Conservation (phyloP, 2,797 vertebrate species). For the Hirundo rustica region DNA sequence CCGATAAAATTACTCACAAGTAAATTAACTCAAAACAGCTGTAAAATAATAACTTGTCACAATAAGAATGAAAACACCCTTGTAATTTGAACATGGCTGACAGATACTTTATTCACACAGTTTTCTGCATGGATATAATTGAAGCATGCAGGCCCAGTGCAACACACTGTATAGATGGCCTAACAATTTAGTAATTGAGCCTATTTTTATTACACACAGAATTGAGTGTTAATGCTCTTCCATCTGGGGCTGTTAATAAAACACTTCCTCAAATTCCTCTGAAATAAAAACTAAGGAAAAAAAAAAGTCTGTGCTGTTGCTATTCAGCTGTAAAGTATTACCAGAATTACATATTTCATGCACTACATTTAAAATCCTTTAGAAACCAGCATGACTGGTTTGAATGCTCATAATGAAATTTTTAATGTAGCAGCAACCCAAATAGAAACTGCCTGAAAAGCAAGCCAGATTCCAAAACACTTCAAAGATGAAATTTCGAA, state of each 20-base stretch:
- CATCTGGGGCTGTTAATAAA: background rate
- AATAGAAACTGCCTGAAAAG: constrained; percentile 3
- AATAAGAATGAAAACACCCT: background rate
- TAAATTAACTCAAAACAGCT: background rate
- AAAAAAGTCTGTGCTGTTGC: background rate
- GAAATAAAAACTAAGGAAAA: background rate
- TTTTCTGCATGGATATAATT: background rate
- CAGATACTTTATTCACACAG: background rate
- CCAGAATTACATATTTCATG: background rate
- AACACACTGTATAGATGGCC: background rate
- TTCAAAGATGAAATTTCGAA: constrained; percentile 35
- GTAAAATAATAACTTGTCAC: background rate
- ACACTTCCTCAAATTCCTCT: background rate
- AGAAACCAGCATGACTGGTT: background rate
- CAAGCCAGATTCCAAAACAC: background rate
- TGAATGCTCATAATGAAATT: background rate
- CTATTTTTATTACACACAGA: background rate
- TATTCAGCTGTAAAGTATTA: background rate
- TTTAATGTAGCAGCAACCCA: background rate
- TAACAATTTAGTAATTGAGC: background rate
- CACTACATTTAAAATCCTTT: background rate
- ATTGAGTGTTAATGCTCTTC: background rate
- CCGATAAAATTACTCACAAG: background rate
- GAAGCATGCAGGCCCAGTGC: background rate
- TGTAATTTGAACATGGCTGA: background rate